Evolutionary conservation across 2,113 vertebrate genomes (phyloP).

Genomic region (Lynx canadensis): DNA sequence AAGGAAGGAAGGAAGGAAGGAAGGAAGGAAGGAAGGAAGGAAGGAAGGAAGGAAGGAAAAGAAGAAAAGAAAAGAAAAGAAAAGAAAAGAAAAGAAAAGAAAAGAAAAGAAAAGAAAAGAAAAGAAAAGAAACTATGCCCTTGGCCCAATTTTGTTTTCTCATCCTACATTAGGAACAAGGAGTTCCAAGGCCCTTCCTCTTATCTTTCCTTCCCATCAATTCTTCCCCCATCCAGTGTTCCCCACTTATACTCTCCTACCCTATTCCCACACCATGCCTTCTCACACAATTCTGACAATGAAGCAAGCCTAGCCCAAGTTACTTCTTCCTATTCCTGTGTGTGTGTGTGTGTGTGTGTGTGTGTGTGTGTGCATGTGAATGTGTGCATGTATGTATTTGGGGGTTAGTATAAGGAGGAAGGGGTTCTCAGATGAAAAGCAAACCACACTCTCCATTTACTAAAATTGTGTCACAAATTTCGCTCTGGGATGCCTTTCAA

Average conservation of each 20-base stretch:
- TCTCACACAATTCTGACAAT: not conserved
- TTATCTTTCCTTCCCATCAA: not conserved
- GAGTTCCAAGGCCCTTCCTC: not conserved
- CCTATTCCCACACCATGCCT: not conserved
- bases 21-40: no score
- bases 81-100: no score
- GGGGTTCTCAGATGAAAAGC: not conserved
- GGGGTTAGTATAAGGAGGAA: no score
- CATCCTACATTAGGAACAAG: not conserved
- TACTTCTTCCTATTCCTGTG: no score
- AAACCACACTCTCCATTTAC: not conserved
- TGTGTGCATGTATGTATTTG: not conserved
- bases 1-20: no score
- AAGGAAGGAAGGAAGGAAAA: no score
- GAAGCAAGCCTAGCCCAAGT: not conserved
- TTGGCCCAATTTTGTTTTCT: not conserved
- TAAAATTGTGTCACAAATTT: not conserved
- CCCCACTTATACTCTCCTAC: not conserved
- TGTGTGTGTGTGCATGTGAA: not conserved
- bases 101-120: no score
- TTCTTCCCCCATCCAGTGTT: not conserved
- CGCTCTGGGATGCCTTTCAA: not conserved
- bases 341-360: not conserved
- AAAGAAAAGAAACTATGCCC: no score
- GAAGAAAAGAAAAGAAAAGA: no score